These are phyloP conservation scores for Caenorhabditis tropicalis DNA, from an alignment of 1,140 invertebrate genomes.

Conservation along the genomic window DNA sequence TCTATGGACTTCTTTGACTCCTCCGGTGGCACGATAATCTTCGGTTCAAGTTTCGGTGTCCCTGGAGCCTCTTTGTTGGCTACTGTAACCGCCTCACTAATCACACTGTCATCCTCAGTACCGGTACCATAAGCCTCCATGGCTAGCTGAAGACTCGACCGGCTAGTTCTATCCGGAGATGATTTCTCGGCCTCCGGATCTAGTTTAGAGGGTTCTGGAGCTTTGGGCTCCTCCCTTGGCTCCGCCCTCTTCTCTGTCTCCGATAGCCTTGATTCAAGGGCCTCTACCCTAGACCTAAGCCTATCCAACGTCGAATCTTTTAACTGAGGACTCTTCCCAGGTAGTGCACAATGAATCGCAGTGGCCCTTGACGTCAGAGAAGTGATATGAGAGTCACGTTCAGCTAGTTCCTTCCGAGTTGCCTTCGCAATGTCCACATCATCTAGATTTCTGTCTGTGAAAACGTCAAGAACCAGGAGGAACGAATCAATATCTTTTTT, in stretches of 20 bases:
- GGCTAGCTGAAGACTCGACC: slow-evolving; percentile 53
- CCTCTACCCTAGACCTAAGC: background rate
- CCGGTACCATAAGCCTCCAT: slow-evolving; percentile 65
- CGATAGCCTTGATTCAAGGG: background rate
- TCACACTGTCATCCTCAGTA: slow-evolving; percentile 7
- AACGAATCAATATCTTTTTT: slow-evolving; percentile 26
- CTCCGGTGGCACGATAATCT: slow-evolving; percentile 28
- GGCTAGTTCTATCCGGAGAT: background rate
- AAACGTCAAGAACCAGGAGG: slow-evolving; percentile 29
- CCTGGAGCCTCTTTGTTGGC: background rate
- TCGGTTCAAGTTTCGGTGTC: background rate
- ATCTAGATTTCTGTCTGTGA: slow-evolving; percentile 26
- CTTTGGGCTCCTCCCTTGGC: background rate
- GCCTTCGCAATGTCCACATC: slow-evolving; percentile 50
- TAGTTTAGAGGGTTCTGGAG: background rate
- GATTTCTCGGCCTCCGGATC: background rate
- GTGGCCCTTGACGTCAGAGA: slow-evolving; percentile 54
- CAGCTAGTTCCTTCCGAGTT: slow-evolving; percentile 60
- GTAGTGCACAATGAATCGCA: slow-evolving; percentile 60
- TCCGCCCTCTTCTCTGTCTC: background rate
- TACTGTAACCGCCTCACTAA: slow-evolving; percentile 51
- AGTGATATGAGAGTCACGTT: slow-evolving; percentile 57
- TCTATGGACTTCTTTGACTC: background rate
- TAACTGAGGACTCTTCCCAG: slow-evolving; percentile 39
- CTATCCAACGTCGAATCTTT: background rate